Evolutionary conservation across 2,888 invertebrate genomes (phyloP).

Genomic region (Stenodema calcarata): DNA sequence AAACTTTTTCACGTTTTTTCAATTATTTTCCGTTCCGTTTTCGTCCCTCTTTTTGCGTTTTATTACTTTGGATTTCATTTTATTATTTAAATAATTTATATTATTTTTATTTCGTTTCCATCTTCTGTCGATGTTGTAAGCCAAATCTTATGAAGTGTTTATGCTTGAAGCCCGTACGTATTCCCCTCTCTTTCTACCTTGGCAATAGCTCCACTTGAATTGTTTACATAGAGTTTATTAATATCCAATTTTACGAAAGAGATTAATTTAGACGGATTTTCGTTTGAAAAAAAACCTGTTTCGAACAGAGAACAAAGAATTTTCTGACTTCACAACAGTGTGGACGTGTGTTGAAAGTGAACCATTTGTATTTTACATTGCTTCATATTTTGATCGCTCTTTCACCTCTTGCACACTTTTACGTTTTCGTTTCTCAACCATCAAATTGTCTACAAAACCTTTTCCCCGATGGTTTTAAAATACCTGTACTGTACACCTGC

Average conservation of each 20-base stretch:
- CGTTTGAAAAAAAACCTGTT: constrained; percentile 7
- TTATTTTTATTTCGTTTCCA: constrained; percentile 46
- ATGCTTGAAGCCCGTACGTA: constrained; percentile 53
- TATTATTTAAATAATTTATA: constrained; percentile 53
- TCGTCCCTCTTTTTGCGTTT: constrained; percentile 52
- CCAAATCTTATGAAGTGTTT: constrained; percentile 49
- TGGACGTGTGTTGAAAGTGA: constrained; percentile 49
- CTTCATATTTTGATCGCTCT: constrained; percentile 28
- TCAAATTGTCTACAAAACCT: background rate
- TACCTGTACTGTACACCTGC: background rate
- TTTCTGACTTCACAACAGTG: constrained; percentile 61
- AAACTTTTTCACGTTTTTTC: background rate
- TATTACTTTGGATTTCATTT: constrained; percentile 54
- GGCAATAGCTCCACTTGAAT: constrained; percentile 49
- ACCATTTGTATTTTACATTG: constrained; percentile 34
- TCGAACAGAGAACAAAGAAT: constrained; percentile 63
- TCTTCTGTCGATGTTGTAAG: constrained; percentile 55
- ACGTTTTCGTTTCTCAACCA: background rate
- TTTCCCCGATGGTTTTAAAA: background rate
- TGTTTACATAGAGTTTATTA: constrained; percentile 18
- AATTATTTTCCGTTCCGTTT: constrained; percentile 53
- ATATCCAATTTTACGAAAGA: constrained; percentile 28
- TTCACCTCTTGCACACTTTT: background rate
- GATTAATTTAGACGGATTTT: background rate
- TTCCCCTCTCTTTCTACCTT: constrained; percentile 31